Conservation (phyloP, 2,797 vertebrate species). For the Gymnopithys bicolor region DNA sequence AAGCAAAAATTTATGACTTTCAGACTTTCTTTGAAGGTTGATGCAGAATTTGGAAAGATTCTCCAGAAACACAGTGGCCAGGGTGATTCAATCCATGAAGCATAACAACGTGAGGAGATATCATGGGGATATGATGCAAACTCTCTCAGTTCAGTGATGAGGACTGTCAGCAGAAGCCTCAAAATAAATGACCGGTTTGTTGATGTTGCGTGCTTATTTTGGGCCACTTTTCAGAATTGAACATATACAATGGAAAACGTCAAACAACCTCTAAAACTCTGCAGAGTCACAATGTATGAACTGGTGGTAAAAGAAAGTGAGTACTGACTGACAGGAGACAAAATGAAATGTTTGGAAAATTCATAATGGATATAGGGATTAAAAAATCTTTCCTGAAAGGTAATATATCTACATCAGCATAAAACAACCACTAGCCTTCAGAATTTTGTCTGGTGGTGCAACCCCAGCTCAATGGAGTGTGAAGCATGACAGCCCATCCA, state of each 20-base stretch:
- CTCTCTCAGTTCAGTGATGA: not conserved
- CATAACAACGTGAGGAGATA: not conserved
- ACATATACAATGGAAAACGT: not conserved
- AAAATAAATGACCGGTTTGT: not conserved
- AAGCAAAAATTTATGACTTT: not conserved
- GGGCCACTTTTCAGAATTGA: not conserved
- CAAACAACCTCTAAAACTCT: not conserved
- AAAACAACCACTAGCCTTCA: not conserved
- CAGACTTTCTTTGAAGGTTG: not conserved
- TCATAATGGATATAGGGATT: not conserved
- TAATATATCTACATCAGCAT: not conserved
- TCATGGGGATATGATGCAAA: not conserved
- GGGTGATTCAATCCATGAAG: constrained; percentile 9
- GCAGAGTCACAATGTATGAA: not conserved
- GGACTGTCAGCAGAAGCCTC: constrained; percentile 3
- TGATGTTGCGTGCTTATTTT: not conserved
- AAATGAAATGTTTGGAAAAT: not conserved
- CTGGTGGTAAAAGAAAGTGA: not conserved
- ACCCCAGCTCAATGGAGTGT: not conserved
- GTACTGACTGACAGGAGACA: not conserved
- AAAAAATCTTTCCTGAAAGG: not conserved
- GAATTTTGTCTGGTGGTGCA: not conserved
- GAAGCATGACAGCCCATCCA: not conserved
- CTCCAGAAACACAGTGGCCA: not conserved
- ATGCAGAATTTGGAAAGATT: not conserved